Evolutionary conservation across 2,113 vertebrate genomes (phyloP), one percentile per base, ranked within the genome.

Genomic region (Rhea americana): DNA sequence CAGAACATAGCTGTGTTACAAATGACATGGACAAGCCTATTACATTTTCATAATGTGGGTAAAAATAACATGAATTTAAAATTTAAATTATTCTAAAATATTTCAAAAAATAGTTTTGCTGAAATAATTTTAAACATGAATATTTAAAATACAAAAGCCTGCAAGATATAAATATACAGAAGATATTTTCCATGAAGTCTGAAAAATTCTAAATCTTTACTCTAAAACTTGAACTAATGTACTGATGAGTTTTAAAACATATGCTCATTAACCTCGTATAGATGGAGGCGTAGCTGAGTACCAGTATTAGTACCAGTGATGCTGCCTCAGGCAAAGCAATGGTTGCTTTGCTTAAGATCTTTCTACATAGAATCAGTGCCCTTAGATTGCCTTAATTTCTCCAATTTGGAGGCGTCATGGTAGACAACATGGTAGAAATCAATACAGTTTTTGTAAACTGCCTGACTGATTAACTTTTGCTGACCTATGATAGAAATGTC

Each of bases 311-410:
- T 32, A 72, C 2, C 1, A 45, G 18, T 37, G 13, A 48, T 43
- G 6, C 5, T 48, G 12, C 3, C 3, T 35, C 35, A 35, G 35
- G 35, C 35, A 35, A 35, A 35, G 35, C 15, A 39, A 77, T 48
- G 5, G 41, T 47, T 41, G 13, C 55, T 59, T 71, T 50, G 24
- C 55, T 76, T 53, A 37, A 73, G 24, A 26, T 19, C 5, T 70
- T 58, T 43, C 30, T 63, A 6, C 43, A 21, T 25, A 63, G 41
- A 83, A 39, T 81, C 28, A 32, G 16, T 75, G 41, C 26, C 39
- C 15, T 82, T 82, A 87, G 74, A 74, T 55, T 94, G 63, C 20
- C 66, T 96, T 85, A 82, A 87, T 77, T 92, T 94, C 37, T 91
- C 6, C 59, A 50, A 24, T 80, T 85, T 77, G 9, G 26, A 91